Evolutionary conservation across 2,888 invertebrate species (phyloP).

Genomic region (Leptinotarsa peninsularis): DNA sequence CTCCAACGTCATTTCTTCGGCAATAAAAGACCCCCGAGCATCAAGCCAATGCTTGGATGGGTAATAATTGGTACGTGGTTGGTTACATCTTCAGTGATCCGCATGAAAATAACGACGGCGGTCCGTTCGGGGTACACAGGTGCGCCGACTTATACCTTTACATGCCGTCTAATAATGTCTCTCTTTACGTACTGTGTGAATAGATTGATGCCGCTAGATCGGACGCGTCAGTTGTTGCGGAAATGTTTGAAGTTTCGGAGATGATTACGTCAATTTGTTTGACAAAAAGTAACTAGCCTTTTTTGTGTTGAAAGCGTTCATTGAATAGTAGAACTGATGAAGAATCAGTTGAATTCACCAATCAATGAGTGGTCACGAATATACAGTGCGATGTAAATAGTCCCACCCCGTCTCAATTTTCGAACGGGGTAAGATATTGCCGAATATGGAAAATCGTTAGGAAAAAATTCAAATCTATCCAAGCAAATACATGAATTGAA

Average conservation of each 20-base stretch:
- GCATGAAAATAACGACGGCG: conserved; percentile 66
- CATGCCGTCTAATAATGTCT: conserved; percentile 37
- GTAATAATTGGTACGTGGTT: conserved; percentile 65
- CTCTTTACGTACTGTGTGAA: conserved; percentile 37
- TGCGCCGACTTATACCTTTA: conserved; percentile 43
- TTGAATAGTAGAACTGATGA: too few relatives aligned
- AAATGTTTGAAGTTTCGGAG: conserved; percentile 21
- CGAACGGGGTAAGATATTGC: too few relatives aligned
- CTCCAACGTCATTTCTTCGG: conserved; percentile 8
- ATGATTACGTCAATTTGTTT: neutral
- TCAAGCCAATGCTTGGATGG: conserved; percentile 55
- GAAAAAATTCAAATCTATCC: too few relatives aligned
- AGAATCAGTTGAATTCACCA: too few relatives aligned
- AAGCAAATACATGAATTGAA: too few relatives aligned
- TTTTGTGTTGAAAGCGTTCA: too few relatives aligned
- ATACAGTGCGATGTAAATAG: too few relatives aligned
- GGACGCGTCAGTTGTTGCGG: conserved; percentile 24
- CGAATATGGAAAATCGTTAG: too few relatives aligned
- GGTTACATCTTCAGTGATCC: conserved; percentile 64
- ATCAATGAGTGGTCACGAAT: too few relatives aligned
- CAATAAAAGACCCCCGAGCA: conserved; percentile 41
- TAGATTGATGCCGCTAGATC: conserved; percentile 36
- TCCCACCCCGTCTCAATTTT: too few relatives aligned
- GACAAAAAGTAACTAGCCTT: too few relatives aligned
- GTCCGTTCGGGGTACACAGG: conserved; percentile 44